Conservation (phyloP, 2,797 vertebrate species). For the Parauchenoglanis ngamensis region DNA sequence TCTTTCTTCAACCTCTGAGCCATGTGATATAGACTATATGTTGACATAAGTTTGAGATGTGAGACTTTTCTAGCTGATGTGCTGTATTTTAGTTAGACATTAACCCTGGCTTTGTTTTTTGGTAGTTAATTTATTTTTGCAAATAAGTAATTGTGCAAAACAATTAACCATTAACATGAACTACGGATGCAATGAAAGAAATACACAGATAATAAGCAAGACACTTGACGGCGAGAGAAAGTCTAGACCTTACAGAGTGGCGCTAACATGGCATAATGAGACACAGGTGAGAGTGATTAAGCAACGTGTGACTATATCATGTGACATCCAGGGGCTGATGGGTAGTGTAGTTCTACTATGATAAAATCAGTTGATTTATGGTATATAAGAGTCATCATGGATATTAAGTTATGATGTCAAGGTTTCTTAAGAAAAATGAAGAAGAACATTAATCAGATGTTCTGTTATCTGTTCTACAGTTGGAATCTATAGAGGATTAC, state of each 20-base stretch:
- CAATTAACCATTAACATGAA: not conserved
- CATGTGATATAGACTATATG: not conserved
- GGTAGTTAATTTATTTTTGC: not conserved
- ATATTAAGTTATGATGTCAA: not conserved
- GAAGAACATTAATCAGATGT: not conserved
- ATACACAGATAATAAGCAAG: too few relatives aligned
- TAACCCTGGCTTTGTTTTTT: not conserved
- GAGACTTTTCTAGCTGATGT: not conserved
- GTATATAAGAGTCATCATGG: not conserved
- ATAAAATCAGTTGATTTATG: not conserved
- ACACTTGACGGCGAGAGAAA: not conserved
- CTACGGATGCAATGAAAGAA: not conserved
- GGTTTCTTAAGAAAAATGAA: not conserved
- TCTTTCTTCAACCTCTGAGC: not conserved
- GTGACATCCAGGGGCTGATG: not conserved
- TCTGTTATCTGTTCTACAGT: not conserved
- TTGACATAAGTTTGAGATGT: not conserved
- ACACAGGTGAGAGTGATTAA: not conserved
- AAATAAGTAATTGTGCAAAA: not conserved
- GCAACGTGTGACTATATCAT: not conserved
- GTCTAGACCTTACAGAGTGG: not conserved
- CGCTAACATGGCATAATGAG: not conserved
- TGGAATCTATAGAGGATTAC: not conserved
- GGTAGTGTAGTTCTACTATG: not conserved
- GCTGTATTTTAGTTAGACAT: too few relatives aligned